Evolutionary conservation across 2,113 vertebrate species (phyloP), one percentile per base, ranked within the genome.

Genomic region (Neopipo cinnamomea): DNA sequence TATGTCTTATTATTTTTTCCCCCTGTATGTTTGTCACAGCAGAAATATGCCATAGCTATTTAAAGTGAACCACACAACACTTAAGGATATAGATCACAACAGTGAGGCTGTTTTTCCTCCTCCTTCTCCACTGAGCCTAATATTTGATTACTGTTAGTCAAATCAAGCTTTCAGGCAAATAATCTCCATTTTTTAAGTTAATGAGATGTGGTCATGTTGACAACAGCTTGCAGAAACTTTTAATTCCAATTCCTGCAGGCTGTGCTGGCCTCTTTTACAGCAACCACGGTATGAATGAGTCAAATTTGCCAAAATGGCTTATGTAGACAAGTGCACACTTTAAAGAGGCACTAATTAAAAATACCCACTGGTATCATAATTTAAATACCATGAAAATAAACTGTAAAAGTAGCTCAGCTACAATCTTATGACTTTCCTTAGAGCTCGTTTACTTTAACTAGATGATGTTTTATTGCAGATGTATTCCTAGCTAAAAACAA

Each of bases 351-450:
- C 97, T 98, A 98, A 98, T 98, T 98, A 98, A 98, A 98, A 98
- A 98, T 98, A 98, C 98, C 97, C 98, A 98, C 97, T 97, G 98
- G 98, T 98, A 97, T 97, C 98, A 97, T 98, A 97, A 98, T 98
- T 98, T 98, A 98, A 98, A 98, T 98, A 98, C 97, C 97, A 98
- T 97, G 97, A 98, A 98, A 98, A 98, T 98, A 98, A 98, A 98
- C 97, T 98, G 97, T 97, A 97, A 96, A 97, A 97, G 97, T 93
- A 98, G 90, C 97, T 97, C 94, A 88, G 93, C 96, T 98, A 91
- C 97, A 95, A 91, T 97, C 98, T 98, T 93, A 58, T 18, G 94
- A 95, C 93, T 91, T 98, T 98, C 97, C 96, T 97, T 80, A 85
- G 97, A 98, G 97, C 91, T 92, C 39, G 66, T 93, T 96, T 97